Evolutionary conservation across 2,888 invertebrate genomes (phyloP), one percentile per base, ranked within the genome.

Genomic region (Macaria liturata): DNA sequence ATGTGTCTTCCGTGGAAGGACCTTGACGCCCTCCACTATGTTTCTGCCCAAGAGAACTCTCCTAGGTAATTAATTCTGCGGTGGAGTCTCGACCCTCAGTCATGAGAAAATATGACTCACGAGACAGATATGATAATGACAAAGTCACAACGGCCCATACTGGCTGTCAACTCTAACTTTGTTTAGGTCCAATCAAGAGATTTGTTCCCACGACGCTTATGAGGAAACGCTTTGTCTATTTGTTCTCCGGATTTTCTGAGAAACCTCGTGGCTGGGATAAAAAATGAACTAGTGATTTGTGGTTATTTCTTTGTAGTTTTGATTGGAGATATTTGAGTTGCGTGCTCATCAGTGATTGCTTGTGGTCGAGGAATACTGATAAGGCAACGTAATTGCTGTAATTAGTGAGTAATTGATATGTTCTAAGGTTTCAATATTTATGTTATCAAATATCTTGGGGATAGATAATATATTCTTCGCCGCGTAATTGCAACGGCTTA

Each of bases 151-250:
- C 8, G 20, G n/a, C 9, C 59, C 55, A 46, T 60, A 57, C 59
- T 54, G 54, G 30, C 7, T 30, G 31, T 32, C 49, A 3, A 6
- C 49, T 34, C 49, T 57, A 59, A 59, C 56, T 58, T 61, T 54
- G 57, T 57, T 54, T 59, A 46, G 51, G 64, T 65, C 64, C 65
- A 65, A 64, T 65, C 65, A 67, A 64, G 65, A 65, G 67, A 65
- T 64, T 66, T 64, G 62, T 67, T 61, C 61, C 66, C 61, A 62
- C 59, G 61, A 51, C 61, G 64, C 60, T 64, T 67, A 61, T 62
- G 61, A 68, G 62, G 57, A 57, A 61, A 62, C 62, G 62, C 62
- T 66, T 67, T 64, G 52, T 64, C 57, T 65, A 57, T 68, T 66
- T 66, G 63, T 60, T 59, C 54, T 53, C 52, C 32, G 56, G 57